These are phyloP conservation scores for Deroplatys truncata DNA, from an alignment of 2,888 invertebrate genomes.

Conservation along the genomic window DNA sequence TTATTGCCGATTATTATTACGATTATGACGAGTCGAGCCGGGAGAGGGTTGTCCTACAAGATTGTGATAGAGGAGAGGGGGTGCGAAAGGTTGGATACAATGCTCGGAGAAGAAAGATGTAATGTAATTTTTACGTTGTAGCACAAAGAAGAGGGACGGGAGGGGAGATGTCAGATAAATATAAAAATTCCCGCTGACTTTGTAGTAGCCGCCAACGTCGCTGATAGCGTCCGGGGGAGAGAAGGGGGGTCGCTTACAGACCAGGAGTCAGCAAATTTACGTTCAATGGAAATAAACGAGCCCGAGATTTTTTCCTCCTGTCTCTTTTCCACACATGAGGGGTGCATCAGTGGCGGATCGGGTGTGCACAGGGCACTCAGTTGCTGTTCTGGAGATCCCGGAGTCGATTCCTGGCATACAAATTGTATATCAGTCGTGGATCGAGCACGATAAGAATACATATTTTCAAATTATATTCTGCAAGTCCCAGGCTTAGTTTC, in stretches of 20 bases:
- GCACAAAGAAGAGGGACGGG: conserved; percentile 14
- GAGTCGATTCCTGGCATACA: too few relatives aligned
- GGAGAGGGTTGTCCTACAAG: neutral
- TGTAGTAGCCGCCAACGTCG: conserved; percentile 1
- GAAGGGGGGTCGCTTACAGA: neutral
- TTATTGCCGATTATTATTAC: neutral
- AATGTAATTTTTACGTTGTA: conserved; percentile 26
- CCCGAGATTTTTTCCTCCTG: neutral
- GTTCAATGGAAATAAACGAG: conserved; percentile 28
- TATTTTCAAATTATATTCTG: too few relatives aligned
- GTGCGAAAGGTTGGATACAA: neutral
- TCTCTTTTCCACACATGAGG: neutral
- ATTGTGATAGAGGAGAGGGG: neutral
- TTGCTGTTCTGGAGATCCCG: too few relatives aligned
- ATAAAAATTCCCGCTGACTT: conserved; percentile 30
- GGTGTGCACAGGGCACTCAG: too few relatives aligned
- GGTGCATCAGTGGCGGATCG: neutral
- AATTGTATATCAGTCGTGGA: too few relatives aligned
- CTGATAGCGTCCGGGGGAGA: conserved; percentile 4
- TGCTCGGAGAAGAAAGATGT: conserved; percentile 18
- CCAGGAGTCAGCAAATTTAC: conserved; percentile 27
- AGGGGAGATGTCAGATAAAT: conserved; percentile 25
- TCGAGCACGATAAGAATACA: too few relatives aligned
- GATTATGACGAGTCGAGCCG: neutral
- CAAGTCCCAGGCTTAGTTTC: too few relatives aligned